phyloP scores from a whole-genome alignment of 2,797 vertebrate species.

The Phataginus tetradactyla region DNA sequence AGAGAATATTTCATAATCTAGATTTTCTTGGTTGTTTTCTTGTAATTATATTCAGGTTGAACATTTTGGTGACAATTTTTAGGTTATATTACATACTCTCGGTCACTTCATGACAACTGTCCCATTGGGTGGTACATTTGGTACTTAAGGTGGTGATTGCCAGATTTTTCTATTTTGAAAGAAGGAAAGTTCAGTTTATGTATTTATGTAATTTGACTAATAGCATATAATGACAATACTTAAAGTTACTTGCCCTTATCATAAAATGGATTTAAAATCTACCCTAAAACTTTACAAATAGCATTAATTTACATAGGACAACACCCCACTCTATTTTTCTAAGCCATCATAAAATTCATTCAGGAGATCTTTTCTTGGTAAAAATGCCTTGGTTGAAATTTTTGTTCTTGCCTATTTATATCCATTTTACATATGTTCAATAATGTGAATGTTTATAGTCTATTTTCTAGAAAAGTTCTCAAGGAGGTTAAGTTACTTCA shows the following conservation, averaged over 20 bases:
- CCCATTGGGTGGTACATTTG: neutral
- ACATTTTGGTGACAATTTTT: conserved; percentile 7
- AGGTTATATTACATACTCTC: neutral
- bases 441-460: conserved; percentile 23
- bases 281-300: conserved; percentile 20
- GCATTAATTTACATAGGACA: neutral
- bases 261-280: neutral
- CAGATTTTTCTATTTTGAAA: conserved; percentile 12
- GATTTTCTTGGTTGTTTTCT: neutral
- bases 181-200: conserved; percentile 42
- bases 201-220: conserved; percentile 14
- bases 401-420: conserved; percentile 37
- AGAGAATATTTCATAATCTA: neutral
- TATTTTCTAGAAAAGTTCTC: neutral
- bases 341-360: neutral
- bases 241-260: neutral
- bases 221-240: neutral
- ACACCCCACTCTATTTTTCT: neutral
- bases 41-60: neutral
- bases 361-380: neutral
- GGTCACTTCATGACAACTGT: neutral
- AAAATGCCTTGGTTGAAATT: neutral
- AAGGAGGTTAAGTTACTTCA: conserved; percentile 51
- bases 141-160: neutral
- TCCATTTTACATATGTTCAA: conserved; percentile 7